Evolutionary conservation across 2,113 vertebrate genomes (phyloP).

Genomic region (Syngnathus typhle): DNA sequence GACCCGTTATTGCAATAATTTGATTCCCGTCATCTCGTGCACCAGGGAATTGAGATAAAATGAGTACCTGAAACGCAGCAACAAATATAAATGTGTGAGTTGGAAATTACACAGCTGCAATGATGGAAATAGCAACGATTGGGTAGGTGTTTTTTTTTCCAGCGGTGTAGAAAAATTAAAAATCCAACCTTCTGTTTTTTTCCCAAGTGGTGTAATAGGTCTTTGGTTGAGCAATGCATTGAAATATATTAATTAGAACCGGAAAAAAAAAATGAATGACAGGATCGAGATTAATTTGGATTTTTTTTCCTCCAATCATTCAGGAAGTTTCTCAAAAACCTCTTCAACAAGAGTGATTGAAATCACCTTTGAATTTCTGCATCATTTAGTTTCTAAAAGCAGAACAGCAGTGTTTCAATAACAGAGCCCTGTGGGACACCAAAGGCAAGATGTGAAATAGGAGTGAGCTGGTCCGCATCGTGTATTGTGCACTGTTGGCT

Average conservation of each 20-base stretch:
- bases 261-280: neutral
- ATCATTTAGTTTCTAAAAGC: too few relatives aligned
- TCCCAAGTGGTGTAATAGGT: too few relatives aligned
- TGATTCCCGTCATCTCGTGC: neutral
- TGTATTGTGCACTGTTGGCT: slow-evolving; percentile 3
- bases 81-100: neutral
- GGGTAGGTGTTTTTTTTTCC: neutral
- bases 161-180: too few relatives aligned
- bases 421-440: neutral
- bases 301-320: neutral
- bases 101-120: neutral
- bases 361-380: neutral
- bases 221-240: neutral
- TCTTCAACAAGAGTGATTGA: neutral
- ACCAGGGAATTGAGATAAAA: neutral
- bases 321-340: neutral
- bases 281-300: neutral
- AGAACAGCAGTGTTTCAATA: neutral
- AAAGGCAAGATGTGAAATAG: neutral
- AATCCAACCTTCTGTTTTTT: too few relatives aligned
- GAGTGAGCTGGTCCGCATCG: neutral
- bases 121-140: neutral
- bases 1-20: slow-evolving; percentile 23
- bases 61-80: neutral
- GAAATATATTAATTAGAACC: neutral